Evolutionary conservation across 1,140 invertebrate species (phyloP), one percentile per base, ranked within the genome.

Genomic region (Drosophila pandora): DNA sequence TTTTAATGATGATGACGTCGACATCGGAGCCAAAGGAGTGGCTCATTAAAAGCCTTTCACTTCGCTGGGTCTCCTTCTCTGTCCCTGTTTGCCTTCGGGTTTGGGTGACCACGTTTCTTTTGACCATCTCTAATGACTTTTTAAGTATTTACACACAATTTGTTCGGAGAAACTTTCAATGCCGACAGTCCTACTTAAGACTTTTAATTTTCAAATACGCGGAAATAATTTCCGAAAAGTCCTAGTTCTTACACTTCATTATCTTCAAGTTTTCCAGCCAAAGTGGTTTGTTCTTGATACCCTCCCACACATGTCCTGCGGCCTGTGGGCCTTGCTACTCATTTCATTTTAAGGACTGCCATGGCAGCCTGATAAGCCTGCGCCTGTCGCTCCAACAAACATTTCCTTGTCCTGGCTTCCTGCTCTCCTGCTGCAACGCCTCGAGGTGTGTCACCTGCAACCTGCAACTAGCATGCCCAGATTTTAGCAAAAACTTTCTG

Each of bases 61-160:
- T 45, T 39, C 10, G 28, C 41, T 53, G 45, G 8, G 8, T 21
- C 7, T 63, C 41, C 3, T 43, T 47, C 43, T 23, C 43, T 13
- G 1, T 0, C 17, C 17, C 13, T 41, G 12, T 41, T 12, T 41
- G 3, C 12, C n/a, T 1, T 10, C 7, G 5, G 3, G 34, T 53
- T 47, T 22, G 61, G 49, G 17, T 21, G 41, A 43, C 41, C 41
- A 43, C 64, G 63, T 62, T 58, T 43, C 72, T 54, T 60, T 48
- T 69, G 71, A 50, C 47, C 48, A 56, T 23, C 48, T 43, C 81
- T 85, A 85, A 85, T 68, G 81, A 80, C 81, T 85, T 85, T 85
- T 80, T 85, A 85, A 85, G 81, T 80, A 85, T 80, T 85, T 85
- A 77, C 81, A 80, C 76, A 80, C 76, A 85, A 85, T 85, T 85